Evolutionary conservation across 2,113 vertebrate species (phyloP), one percentile per base, ranked within the genome.

Genomic region (Melanerpes aurifrons): DNA sequence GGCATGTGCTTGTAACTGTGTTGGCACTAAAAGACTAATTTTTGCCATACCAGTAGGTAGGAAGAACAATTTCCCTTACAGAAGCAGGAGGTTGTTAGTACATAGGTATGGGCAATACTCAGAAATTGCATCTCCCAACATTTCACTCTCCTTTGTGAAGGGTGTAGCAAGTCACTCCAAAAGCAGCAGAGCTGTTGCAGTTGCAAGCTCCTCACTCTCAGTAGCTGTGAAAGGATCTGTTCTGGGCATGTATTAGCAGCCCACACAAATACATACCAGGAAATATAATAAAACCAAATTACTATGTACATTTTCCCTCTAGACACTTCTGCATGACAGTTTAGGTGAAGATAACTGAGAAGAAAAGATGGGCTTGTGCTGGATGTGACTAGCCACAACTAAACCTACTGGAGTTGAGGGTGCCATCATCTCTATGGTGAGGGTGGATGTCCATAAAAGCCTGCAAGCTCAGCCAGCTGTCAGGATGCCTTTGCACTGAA

Each of bases 361-460:
- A 72, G 45, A 61, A 78, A 86, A 67, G 47, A 35, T 64, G 14
- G 10, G 7, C 28, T 17, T 70, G 37, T 61, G 21, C 35, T 45
- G n/a, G n/a, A 31, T n/a, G 19, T 2, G 13, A 74, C 59, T 1
- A 82, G 43, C 10, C 37, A 53, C 31, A 76, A 25, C 28, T 64
- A 61, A 86, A 82, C 13, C 31, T 72, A 10, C 31, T 64, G 71
- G 32, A 91, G 32, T 37, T 81, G 5, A 68, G 45, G 31, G 13
- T 84, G 48, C 35, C 17, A 11, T 3, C 26, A 13, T 18, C 64
- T 43, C 53, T n/a, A 6, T 5, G 10, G 20, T 9, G 10, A 89
- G 15, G 13, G 22, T 15, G 6, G n/a, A n/a, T 37, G 37, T 26
- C 28, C 1, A 0, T 6, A 31, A 17, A 14, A 20, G 15, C 7